phyloP scores from a whole-genome alignment of 2,797 vertebrate genomes.

The Chaunax sp. region DNA sequence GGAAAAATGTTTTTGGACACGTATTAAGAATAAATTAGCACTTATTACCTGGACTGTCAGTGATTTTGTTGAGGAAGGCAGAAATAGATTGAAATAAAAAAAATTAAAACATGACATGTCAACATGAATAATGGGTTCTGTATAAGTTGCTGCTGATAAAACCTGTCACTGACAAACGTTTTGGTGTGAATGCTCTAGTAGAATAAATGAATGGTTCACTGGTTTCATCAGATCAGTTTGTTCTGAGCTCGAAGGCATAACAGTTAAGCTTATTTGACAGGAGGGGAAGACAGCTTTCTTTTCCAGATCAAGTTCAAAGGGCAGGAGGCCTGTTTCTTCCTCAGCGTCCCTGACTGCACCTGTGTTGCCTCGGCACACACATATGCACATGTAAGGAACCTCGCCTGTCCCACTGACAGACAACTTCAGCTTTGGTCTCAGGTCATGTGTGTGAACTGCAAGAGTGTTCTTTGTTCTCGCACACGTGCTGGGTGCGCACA shows the following conservation, averaged over 20 bases:
- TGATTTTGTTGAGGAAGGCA: too few species aligned
- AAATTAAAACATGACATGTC: background rate
- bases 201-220: conserved; percentile 20
- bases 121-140: background rate
- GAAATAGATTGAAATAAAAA: background rate
- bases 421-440: conserved; percentile 50
- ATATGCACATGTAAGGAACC: conserved; percentile 18
- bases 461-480: conserved; percentile 20
- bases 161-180: conserved; percentile 19
- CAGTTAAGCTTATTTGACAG: conserved; percentile 76
- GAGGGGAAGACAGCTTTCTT: conserved; percentile 75
- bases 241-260: conserved; percentile 70
- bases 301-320: conserved; percentile 85
- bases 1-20: conserved; percentile 9
- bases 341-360: conserved; percentile 83
- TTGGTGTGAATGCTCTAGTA: conserved; percentile 5
- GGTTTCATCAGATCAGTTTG: conserved; percentile 58
- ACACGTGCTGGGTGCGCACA: background rate
- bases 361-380: conserved; percentile 62
- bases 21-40: conserved; percentile 8
- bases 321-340: conserved; percentile 71
- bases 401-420: conserved; percentile 56
- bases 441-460: conserved; percentile 4
- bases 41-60: background rate
- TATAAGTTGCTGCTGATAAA: conserved; percentile 22